Evolutionary conservation across 2,113 vertebrate genomes (phyloP), one percentile per base, ranked within the genome.

Genomic region (Grallaria varia): DNA sequence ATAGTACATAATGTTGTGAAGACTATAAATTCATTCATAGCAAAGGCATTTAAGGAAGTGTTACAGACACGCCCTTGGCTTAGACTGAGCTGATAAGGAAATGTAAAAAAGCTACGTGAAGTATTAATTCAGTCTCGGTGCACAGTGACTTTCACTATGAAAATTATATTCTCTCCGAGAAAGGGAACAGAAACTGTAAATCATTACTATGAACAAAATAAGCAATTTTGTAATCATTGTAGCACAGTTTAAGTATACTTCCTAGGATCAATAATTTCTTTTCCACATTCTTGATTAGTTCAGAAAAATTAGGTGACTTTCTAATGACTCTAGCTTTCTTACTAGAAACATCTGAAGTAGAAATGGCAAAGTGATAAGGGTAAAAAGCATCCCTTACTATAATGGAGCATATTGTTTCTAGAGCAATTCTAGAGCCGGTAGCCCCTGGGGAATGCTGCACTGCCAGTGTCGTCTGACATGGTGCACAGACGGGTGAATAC

Each of bases 401-500:
- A 49, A 20, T 3, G n/a, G 44, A 35, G 8, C 33, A 40, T 33
- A 42, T 40, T 4, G 8, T 60, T 73, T 56, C 35, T 47, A 28
- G 31, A 66, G 58, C 79, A 52, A 16, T 44, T 82, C 45, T 50
- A 35, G 63, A 76, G 47, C 25, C 17, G 59, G 56, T 28, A 67
- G 53, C 23, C 1, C 0, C 20, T 0, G 4, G 55, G 67, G 44
- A 68, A 56, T 0, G 0, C 44, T 59, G 59, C 68, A 50, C 9
- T 25, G 17, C 10, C 30, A 1, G 6, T 21, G 47, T 30, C 0
- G 0, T 33, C 35, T 12, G 14, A 23, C 1, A 2, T 10, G 16
- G 58, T 14, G 22, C 23, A 12, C 6, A 15, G 39, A 9, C 0
- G 1, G 12, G n/a, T 25, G 73, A 77, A 37, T 6, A 23, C 44